phyloP scores from a whole-genome alignment of 2,797 vertebrate genomes.

The Notamacropus eugenii region DNA sequence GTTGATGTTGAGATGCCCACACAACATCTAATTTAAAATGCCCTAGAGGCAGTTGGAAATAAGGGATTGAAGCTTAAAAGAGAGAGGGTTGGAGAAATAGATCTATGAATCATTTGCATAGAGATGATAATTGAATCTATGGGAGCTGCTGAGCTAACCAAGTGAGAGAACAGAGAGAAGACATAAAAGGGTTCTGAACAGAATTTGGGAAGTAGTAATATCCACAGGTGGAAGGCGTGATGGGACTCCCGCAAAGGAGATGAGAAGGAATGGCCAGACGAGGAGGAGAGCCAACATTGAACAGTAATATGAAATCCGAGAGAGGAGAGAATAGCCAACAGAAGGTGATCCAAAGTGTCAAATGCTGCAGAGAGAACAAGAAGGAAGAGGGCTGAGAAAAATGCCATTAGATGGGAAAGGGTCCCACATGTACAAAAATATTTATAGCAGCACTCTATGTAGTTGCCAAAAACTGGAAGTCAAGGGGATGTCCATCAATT shows the following conservation, averaged over 20 bases:
- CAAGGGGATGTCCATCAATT: no score
- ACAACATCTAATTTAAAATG: not conserved
- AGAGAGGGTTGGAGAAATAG: not conserved
- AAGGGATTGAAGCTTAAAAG: not conserved
- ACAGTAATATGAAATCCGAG: not conserved
- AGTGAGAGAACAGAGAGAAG: not conserved
- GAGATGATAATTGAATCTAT: not conserved
- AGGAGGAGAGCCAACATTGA: not conserved
- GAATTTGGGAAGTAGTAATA: not conserved
- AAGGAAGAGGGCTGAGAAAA: not conserved
- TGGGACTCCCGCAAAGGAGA: not conserved
- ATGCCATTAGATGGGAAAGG: no score
- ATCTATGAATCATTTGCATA: not conserved
- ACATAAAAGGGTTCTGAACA: not conserved
- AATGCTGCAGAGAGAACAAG: not conserved
- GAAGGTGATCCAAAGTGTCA: not conserved
- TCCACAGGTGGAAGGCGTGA: not conserved
- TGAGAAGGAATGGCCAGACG: not conserved
- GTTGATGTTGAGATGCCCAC: not conserved
- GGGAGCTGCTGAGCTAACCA: not conserved
- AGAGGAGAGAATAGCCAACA: not conserved
- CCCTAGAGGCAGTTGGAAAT: not conserved
- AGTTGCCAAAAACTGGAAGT: no score
- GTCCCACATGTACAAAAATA: no score
- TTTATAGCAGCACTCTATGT: no score